A percentile compares a stretch with the other conserved stretches of the same genome.
Conservation (phyloP, 2,888 invertebrate genomes). For the Ormia ochracea region DNA sequence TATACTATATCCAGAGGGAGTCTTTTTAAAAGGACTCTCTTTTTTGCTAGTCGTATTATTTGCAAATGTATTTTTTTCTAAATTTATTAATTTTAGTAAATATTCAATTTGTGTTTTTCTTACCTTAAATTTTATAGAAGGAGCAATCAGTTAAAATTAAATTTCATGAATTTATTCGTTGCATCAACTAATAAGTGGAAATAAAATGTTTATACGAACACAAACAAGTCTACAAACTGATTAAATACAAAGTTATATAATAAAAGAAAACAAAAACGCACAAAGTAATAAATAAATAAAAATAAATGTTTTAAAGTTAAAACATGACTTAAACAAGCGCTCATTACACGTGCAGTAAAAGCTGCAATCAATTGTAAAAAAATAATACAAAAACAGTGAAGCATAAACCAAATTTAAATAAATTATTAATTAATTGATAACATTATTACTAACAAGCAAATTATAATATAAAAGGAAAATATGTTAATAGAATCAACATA, state of each 20-base stretch:
- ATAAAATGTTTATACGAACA: too few species aligned
- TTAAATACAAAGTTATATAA: not conserved
- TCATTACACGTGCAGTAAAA: not conserved
- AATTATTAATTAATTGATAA: constrained; percentile 23
- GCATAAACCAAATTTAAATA: constrained; percentile 17
- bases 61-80: too few species aligned
- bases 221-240: too few species aligned
- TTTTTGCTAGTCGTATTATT: too few species aligned
- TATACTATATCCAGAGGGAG: too few species aligned
- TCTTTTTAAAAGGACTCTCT: too few species aligned
- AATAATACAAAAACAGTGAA: not conserved
- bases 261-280: constrained; percentile 31
- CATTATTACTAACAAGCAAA: constrained; percentile 1
- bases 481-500: not conserved
- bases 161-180: too few species aligned
- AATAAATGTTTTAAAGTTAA: not conserved
- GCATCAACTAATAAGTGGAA: too few species aligned
- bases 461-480: not conserved
- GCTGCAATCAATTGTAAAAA: not conserved
- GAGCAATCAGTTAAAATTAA: too few species aligned
- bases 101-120: too few species aligned
- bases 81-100: too few species aligned
- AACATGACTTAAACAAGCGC: not conserved
- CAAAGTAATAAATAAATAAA: constrained; percentile 15
- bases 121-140: too few species aligned